Conservation (phyloP, 2,888 invertebrate species). For the Polymixis lichenea region DNA sequence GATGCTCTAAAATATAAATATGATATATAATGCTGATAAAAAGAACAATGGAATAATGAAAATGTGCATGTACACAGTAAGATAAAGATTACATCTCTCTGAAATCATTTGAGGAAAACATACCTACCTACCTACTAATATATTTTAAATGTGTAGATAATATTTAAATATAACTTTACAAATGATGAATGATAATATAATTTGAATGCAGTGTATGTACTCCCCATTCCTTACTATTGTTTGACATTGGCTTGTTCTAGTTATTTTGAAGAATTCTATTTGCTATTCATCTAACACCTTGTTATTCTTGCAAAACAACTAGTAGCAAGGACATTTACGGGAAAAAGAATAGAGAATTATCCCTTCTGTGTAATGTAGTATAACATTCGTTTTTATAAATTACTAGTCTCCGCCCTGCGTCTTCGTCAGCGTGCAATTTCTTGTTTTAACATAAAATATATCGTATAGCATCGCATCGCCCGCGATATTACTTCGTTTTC, state of each 20-base stretch:
- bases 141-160: slow-evolving; percentile 5
- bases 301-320: background rate
- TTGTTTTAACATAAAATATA: no score
- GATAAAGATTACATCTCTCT: background rate
- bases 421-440: no score
- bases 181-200: slow-evolving; percentile 37
- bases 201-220: slow-evolving; percentile 41
- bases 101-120: slow-evolving; percentile 35
- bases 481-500: no score
- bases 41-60: background rate
- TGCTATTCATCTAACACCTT: slow-evolving; percentile 29
- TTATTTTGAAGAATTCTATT: slow-evolving; percentile 38
- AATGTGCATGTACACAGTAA: background rate
- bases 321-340: slow-evolving; percentile 27
- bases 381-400: background rate
- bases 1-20: background rate
- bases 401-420: no score
- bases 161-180: slow-evolving; percentile 32
- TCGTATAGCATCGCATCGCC: no score
- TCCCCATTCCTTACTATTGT: slow-evolving; percentile 42
- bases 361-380: background rate
- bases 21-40: background rate
- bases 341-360: slow-evolving; percentile 5
- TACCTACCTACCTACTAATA: background rate
- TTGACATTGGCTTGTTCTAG: slow-evolving; percentile 25